Conservation (phyloP, 2,113 vertebrate genomes). For the Lanius collurio region DNA sequence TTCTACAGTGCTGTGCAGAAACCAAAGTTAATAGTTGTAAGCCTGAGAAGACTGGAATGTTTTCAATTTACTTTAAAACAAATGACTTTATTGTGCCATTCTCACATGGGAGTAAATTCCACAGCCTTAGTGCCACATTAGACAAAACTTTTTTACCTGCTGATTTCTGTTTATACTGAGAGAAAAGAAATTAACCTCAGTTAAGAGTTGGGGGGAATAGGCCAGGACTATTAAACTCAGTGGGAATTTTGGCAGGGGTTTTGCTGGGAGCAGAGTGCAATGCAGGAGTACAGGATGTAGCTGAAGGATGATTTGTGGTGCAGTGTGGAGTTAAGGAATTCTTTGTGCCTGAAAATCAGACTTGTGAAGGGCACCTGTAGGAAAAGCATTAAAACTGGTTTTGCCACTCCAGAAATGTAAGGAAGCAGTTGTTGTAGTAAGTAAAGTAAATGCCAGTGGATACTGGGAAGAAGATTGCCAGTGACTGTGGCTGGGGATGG, state of each 20-base stretch:
- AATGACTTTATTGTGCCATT: conserved; percentile 63
- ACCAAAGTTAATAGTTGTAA: conserved; percentile 47
- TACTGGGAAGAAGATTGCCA: neutral
- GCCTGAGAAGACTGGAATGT: conserved; percentile 55
- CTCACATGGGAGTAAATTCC: conserved; percentile 61
- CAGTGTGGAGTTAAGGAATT: neutral
- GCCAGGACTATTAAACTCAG: neutral
- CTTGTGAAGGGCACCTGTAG: neutral
- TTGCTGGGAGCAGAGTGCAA: neutral
- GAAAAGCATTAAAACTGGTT: neutral
- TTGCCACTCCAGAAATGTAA: neutral
- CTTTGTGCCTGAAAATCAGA: neutral
- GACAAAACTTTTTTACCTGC: conserved; percentile 51
- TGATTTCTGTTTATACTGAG: conserved; percentile 42
- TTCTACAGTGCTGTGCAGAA: conserved; percentile 57
- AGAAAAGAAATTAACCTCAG: conserved; percentile 32
- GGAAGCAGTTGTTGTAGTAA: neutral
- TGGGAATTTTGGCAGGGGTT: conserved; percentile 32
- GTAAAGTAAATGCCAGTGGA: neutral
- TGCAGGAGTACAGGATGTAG: neutral
- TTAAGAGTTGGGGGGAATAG: neutral
- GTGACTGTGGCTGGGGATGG: neutral
- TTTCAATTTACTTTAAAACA: conserved; percentile 69
- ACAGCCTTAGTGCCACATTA: conserved; percentile 17
- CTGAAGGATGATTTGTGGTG: neutral